These are phyloP conservation scores for Physocephala rufipes DNA, from an alignment of 2,888 invertebrate species.

Conservation along the genomic window DNA sequence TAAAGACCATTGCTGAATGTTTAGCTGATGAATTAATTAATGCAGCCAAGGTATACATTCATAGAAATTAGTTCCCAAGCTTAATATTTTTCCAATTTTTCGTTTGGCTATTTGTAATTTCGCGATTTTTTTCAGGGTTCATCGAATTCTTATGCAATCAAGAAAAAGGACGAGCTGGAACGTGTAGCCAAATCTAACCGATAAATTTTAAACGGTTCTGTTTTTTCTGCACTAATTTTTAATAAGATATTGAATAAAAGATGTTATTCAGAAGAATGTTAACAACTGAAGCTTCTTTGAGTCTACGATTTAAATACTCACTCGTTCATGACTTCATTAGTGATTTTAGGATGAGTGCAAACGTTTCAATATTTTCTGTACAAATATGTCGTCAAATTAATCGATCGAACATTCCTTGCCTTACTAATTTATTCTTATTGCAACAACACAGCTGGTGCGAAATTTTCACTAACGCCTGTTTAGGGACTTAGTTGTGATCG, in stretches of 20 bases:
- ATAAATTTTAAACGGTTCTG: constrained; percentile 71
- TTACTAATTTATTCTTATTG: no score
- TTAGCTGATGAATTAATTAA: constrained; percentile 99
- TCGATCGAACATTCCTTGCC: no score
- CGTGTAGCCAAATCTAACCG: constrained; percentile 99
- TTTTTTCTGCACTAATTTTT: constrained; percentile 41
- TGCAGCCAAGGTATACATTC: constrained; percentile 86
- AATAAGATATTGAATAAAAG: constrained; percentile 46
- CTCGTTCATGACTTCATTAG: neutral
- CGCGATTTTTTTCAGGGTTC: constrained; percentile 76
- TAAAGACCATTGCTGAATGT: constrained; percentile 99
- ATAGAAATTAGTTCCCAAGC: neutral
- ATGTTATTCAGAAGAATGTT: constrained; percentile 33
- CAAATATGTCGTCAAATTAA: no score
- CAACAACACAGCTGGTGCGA: no score
- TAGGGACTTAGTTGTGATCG: no score
- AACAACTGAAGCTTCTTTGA: neutral
- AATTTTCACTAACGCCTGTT: no score
- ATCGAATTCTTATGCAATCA: constrained; percentile 99
- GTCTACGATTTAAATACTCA: neutral
- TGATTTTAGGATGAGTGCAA: no score
- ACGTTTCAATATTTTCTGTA: no score
- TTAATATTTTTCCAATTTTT: neutral
- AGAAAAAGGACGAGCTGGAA: constrained; percentile 99
- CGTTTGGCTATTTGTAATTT: constrained; percentile 7